Base-by-base conservation (phyloP, 2,888 invertebrate genomes). In the Apotomis betuletana region DNA sequence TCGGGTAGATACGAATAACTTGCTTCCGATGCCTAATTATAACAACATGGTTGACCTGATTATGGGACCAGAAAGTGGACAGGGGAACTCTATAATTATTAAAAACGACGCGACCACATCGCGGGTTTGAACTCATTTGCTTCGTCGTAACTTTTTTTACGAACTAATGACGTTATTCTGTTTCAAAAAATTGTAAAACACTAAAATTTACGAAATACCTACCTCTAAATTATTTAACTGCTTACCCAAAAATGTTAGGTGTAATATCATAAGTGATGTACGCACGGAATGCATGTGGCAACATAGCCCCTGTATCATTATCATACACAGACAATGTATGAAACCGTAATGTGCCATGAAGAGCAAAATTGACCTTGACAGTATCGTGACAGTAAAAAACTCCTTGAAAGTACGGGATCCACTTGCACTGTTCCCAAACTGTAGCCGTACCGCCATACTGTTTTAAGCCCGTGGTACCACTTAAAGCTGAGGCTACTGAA, bases 341-440 rank as follows among this genome's bases (percentile, higher is more conserved):
- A 55, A 85, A 79, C 1, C 80, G 79, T 0, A 89, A 58, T 6
- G 78, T 80, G 67, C 90, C 87, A 6, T 85, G 84, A 0, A 92
- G 70, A 76, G 90, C 89, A 49, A 93, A 85, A 74, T 92, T 91
- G 0, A 90, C 90, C 76, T 90, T 90, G 0, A 90, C 90, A 0
- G 81, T 80, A 0, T 77, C 76, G 59, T 93, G 92, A 67, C 92
- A 91, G 74, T 80, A 86, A 70, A 90, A 92, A 0, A 89, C 83
- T 46, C 85, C 90, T 87, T 88, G 90, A 63, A 92, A 92, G 65
- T 84, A 90, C 0, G 93, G 92, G 0, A 93, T 80, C 92, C 92
- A 93, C 67, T 84, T 87, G 82, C 90, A 89, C 59, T 79, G 83
- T 0, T 86, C 70, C 2, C 87, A 83, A 0, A 88, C 75, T 0